Evolutionary conservation across 1,140 invertebrate genomes (phyloP), one percentile per base, ranked within the genome.

Genomic region (Akabosia matsudoensis): DNA sequence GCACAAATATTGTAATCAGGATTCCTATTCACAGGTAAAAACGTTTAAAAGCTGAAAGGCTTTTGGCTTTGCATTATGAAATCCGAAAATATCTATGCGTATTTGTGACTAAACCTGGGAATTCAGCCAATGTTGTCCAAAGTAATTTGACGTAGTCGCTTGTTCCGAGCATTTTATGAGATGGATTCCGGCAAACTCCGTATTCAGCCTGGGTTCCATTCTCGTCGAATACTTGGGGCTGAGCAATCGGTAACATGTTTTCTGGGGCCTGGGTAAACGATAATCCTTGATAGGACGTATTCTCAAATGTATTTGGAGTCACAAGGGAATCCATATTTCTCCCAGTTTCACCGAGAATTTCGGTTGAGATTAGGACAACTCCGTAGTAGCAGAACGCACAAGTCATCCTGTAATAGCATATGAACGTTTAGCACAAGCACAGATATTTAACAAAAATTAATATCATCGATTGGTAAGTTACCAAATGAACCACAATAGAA

Each of bases 341-440:
- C 85, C 84, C 33, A 84, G 85, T n/a, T 86, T 72, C 70, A 82
- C 94, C 92, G 85, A 98, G 94, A 33, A 98, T 86, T 85, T 97
- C 96, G 0, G 96, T 97, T 0, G 95, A 96, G 90, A 98, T 95
- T 56, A 98, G 86, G 2, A 98, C 95, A 37, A 97, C 88, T 0
- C 96, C 96, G 84, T 98, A 98, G 84, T 98, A 98, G 81, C 93
- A 96, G 86, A 98, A 97, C 0, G 96, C 94, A 85, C 94, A 96
- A 0, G 92, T 90, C 86, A 95, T 91, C 94, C 94, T 96, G n/a
- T 22, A 16, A 82, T 56, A 84, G 86, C 83, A 84, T 79, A 83
- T 80, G 83, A 22, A 76, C 33, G 18, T 33, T 24, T 30, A 28
- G n/a, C n/a, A n/a, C n/a, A n/a, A n/a, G n/a, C n/a, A n/a, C n/a